Base-by-base conservation (phyloP, 30 jellyfish, hydroid and myxozoan genomes). In the Sanderia malayensis region DNA sequence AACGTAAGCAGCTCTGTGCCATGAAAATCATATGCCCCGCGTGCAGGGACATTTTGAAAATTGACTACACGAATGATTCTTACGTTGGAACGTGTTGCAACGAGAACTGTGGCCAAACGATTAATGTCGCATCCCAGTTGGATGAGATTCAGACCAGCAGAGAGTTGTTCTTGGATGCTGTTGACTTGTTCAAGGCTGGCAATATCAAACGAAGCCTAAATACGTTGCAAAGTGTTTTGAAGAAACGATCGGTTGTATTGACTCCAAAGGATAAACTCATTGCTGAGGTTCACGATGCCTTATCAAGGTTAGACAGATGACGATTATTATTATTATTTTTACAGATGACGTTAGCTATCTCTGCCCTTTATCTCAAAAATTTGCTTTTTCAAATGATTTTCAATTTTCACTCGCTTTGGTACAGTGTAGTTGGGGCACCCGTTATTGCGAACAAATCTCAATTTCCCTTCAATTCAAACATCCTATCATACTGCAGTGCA, bases 271-370 rank as follows among this genome's bases (percentile, higher is more conserved):
- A 82, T 33, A 62, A 65, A 24, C 59, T 59, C 31, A 66, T 82
- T 41, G 94, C 86, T 1, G 94, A 82, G 47, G 94, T 82, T 0
- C 94, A 82, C 41, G 87, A 82, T 82, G 94, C 94, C 37, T 34
- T 82, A 21, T 59, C 94, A 1, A 82, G 83, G 94, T 82, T 25
- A 67, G 44, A 9, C n/a, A n/a, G n/a, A n/a, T n/a, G n/a, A n/a
- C n/a, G n/a, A n/a, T n/a, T n/a, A n/a, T n/a, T n/a, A n/a, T n/a
- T n/a, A n/a, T n/a, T n/a, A n/a, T n/a, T n/a, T n/a, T n/a, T n/a
- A n/a, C n/a, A n/a, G n/a, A n/a, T n/a, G n/a, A n/a, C n/a, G n/a
- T n/a, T n/a, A n/a, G n/a, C n/a, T n/a, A n/a, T n/a, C n/a, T n/a
- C n/a, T n/a, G n/a, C n/a, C n/a, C n/a, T n/a, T n/a, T n/a, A n/a